Conservation (phyloP, 2,113 vertebrate species). For the Heterochromis multidens region DNA sequence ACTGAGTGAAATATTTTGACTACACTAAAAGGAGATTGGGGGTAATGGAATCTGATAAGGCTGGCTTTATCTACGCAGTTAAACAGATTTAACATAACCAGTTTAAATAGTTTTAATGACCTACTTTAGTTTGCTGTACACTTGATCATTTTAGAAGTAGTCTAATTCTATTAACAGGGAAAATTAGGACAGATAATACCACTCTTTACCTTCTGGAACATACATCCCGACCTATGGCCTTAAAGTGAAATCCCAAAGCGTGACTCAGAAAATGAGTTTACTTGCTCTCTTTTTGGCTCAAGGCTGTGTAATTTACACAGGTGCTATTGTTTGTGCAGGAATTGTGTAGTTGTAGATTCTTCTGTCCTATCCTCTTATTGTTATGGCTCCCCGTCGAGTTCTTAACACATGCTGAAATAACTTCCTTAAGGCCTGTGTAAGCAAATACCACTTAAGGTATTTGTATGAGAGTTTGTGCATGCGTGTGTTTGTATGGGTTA, state of each 20-base stretch:
- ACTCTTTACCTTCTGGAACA: background rate
- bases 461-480: slow-evolving; percentile 15
- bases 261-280: slow-evolving; percentile 44
- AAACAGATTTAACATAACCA: background rate
- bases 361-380: slow-evolving; percentile 55
- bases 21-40: background rate
- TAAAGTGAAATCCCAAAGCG: slow-evolving; percentile 38
- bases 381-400: slow-evolving; percentile 47
- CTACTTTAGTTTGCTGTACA: background rate
- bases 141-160: background rate
- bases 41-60: background rate
- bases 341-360: slow-evolving; percentile 52
- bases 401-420: slow-evolving; percentile 54
- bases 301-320: slow-evolving; percentile 51
- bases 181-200: slow-evolving; percentile 9
- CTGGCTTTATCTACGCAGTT: background rate
- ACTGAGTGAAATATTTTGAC: slow-evolving; percentile 25
- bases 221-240: background rate
- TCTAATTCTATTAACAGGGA: background rate
- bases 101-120: background rate
- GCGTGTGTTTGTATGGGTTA: background rate
- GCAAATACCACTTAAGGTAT: slow-evolving; percentile 59
- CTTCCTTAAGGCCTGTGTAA: slow-evolving; percentile 62
- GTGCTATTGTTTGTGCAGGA: slow-evolving; percentile 47
- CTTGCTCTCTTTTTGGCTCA: slow-evolving; percentile 27